Evolutionary conservation across 2,797 vertebrate genomes (phyloP).

Genomic region (Ibycter americanus): DNA sequence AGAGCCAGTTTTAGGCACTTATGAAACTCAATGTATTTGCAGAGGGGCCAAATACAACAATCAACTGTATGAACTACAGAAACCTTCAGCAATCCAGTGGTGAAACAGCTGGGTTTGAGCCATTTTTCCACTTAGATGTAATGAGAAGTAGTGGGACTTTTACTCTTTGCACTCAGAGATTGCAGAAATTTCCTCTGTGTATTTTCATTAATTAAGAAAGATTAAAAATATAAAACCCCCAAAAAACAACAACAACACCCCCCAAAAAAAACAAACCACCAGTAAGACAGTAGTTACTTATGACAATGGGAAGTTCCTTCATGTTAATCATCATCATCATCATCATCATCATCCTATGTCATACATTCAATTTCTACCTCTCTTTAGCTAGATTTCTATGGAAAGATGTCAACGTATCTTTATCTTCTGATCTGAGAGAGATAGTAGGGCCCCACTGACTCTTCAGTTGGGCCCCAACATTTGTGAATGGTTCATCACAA

Average conservation of each 20-base stretch:
- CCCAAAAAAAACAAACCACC: background rate
- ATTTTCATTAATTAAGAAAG: constrained; percentile 21
- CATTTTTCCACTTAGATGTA: constrained; percentile 54
- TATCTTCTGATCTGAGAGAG: background rate
- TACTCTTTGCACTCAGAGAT: constrained; percentile 11
- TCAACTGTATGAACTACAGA: constrained; percentile 52
- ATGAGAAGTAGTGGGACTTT: background rate
- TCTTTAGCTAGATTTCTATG: background rate
- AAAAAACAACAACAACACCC: background rate
- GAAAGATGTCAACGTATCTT: background rate
- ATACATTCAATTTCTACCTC: background rate
- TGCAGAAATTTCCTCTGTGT: constrained; percentile 2
- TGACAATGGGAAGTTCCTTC: background rate
- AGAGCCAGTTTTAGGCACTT: constrained; percentile 44
- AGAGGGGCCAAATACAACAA: constrained; percentile 65
- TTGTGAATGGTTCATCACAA: background rate
- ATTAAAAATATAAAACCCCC: background rate
- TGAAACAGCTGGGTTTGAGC: constrained; percentile 33
- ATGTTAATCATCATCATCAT: too few relatives aligned
- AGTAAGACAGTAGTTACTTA: background rate
- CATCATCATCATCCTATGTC: background rate
- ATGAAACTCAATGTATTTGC: constrained; percentile 43
- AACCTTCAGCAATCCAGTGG: constrained; percentile 28
- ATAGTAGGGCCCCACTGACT: background rate
- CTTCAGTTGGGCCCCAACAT: background rate